Evolutionary conservation across 1,140 invertebrate species (phyloP).

Genomic region (Leptestheria dahalacensis): DNA sequence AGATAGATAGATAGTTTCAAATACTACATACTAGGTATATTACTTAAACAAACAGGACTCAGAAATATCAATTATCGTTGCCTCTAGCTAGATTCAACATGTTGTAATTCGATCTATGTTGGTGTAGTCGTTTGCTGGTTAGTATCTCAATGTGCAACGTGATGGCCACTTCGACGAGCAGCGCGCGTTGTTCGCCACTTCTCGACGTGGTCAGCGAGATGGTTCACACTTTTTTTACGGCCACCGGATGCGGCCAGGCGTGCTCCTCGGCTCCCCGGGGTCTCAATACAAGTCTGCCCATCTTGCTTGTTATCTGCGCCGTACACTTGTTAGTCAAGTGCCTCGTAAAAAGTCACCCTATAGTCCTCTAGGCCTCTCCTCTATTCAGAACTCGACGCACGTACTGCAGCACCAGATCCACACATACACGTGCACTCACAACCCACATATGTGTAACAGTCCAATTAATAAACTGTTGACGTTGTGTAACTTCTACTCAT

Average conservation of each 20-base stretch:
- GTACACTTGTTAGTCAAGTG: not conserved
- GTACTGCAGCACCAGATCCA: too few species aligned
- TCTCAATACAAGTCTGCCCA: not conserved
- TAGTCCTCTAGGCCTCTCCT: not conserved
- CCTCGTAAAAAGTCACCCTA: not conserved
- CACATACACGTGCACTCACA: too few species aligned
- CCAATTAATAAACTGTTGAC: too few species aligned
- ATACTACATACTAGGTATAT: constrained; percentile 19
- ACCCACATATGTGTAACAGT: too few species aligned
- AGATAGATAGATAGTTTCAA: not conserved
- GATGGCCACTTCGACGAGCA: constrained; percentile 2
- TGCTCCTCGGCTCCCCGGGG: not conserved
- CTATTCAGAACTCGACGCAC: too few species aligned
- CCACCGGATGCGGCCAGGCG: constrained; percentile 9
- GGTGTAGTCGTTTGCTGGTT: constrained; percentile 11
- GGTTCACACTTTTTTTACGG: constrained; percentile 12
- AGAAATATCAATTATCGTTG: too few species aligned
- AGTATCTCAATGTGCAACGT: constrained; percentile 12
- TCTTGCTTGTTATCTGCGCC: not conserved
- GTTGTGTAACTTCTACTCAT: too few species aligned
- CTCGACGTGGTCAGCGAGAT: constrained; percentile 11
- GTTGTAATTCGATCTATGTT: not conserved
- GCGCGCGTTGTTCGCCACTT: not conserved
- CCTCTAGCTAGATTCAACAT: not conserved
- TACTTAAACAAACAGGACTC: too few species aligned